Evolutionary conservation across 2,797 vertebrate genomes (phyloP).

Genomic region (Zenarchopterus dispar): DNA sequence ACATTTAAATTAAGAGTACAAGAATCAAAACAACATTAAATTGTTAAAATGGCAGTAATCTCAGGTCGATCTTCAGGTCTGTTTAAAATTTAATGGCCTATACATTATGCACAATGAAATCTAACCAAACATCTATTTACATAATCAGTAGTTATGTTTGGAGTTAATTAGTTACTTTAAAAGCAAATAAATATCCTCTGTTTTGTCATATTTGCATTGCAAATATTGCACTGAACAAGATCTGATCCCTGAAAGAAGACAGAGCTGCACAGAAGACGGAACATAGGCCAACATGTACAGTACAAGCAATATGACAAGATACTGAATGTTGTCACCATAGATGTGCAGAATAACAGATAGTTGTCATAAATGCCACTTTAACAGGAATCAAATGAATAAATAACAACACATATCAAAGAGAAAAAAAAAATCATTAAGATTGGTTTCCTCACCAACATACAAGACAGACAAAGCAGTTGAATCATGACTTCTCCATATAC

Average conservation of each 20-base stretch:
- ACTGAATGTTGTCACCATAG: slow-evolving; percentile 46
- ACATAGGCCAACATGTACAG: slow-evolving; percentile 60
- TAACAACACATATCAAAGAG: slow-evolving; percentile 52
- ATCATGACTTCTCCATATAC: slow-evolving; percentile 41
- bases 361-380: slow-evolving; percentile 44
- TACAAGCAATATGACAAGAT: slow-evolving; percentile 42
- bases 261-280: slow-evolving; percentile 53
- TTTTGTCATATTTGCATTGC: slow-evolving; percentile 53
- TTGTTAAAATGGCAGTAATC: slow-evolving; percentile 63
- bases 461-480: slow-evolving; percentile 39
- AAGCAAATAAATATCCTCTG: slow-evolving; percentile 67
- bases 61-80: slow-evolving; percentile 26
- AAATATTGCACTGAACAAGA: slow-evolving; percentile 56
- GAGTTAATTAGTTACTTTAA: slow-evolving; percentile 45
- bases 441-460: slow-evolving; percentile 27
- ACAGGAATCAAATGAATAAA: slow-evolving; percentile 63
- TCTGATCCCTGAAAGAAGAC: slow-evolving; percentile 44
- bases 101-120: slow-evolving; percentile 48
- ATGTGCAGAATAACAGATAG: slow-evolving; percentile 49
- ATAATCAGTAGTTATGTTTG: slow-evolving; percentile 69
- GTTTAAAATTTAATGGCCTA: slow-evolving; percentile 37
- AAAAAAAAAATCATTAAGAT: slow-evolving; percentile 24
- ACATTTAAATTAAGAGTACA: slow-evolving; percentile 29
- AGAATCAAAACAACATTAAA: slow-evolving; percentile 50
- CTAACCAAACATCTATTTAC: slow-evolving; percentile 62